Base-by-base conservation (phyloP, 2,797 vertebrate genomes). In the Acipenser ruthenus region DNA sequence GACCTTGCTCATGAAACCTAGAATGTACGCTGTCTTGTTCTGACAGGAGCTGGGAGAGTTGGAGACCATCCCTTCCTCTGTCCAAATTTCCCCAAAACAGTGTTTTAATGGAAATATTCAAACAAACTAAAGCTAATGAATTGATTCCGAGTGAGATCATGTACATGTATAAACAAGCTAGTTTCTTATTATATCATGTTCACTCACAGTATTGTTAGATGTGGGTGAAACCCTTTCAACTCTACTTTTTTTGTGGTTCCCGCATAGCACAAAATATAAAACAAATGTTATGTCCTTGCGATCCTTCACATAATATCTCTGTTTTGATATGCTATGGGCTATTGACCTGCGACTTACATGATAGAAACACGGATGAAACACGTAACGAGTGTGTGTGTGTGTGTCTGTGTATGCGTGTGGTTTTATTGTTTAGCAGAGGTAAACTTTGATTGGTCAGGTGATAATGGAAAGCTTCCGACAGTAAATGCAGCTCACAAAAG, bases 371-470 rank as follows among this genome's bases (percentile, higher is more conserved):
- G 47, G 73, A 77, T 76, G 80, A 79, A 73, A 76, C 74, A 64
- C 72, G 52, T 72, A 9, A 73, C 64, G 75, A 48, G 64, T 7
- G 2, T 69, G 65, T 78, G 67, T 60, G 66, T 62, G 66, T 23
- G 67, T 64, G 68, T 75, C 71, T 18, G 63, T 37, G 5, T 5
- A 37, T 37, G 37, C 37, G 1, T 37, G 37, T 37, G 53, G 72
- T 70, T 69, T 79, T 74, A 62, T 71, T 78, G 76, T 80, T 79
- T 80, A 71, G 74, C 18, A 70, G 79, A 15, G 23, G 51, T 59
- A 8, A 75, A 60, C 80, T 83, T 85, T 85, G 84, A 87, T 84
- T 83, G 80, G 78, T 77, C 74, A 85, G 80, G 68, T 83, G 64
- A 70, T 71, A 83, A 75, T 73, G 78, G 6, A 78, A 76, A 72